phyloP scores from a whole-genome alignment of 2,888 invertebrate genomes.

The Andrena minutula region DNA sequence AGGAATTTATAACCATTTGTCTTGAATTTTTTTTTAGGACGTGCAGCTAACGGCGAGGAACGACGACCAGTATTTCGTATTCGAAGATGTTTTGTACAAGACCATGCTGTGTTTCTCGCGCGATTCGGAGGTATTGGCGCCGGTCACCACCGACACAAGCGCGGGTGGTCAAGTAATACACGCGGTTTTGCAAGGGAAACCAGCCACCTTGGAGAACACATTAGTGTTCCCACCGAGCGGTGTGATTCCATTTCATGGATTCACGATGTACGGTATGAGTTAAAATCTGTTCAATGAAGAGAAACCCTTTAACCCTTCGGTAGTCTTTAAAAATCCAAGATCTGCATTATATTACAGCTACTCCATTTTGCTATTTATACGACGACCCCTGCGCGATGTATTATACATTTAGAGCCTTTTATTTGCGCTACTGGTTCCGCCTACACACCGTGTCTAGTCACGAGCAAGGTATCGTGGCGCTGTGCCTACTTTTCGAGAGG shows the following conservation, averaged over 20 bases:
- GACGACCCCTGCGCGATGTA: constrained; percentile 95
- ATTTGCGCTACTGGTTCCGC: constrained; percentile 95
- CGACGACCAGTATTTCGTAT: constrained; percentile 99
- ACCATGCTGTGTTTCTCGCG: constrained; percentile 96
- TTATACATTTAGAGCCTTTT: constrained; percentile 96
- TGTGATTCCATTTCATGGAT: constrained; percentile 98
- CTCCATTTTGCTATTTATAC: constrained; percentile 97
- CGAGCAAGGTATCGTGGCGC: constrained; percentile 95
- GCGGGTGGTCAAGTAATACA: constrained; percentile 88
- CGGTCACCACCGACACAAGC: constrained; percentile 87
- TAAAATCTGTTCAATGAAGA: not conserved
- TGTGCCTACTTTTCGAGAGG: constrained; percentile 95
- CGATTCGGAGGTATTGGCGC: constrained; percentile 92
- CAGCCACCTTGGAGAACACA: constrained; percentile 88
- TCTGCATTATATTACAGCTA: constrained; percentile 90
- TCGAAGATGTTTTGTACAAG: constrained; percentile 98
- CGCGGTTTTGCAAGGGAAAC: constrained; percentile 91
- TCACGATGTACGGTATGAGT: constrained; percentile 97
- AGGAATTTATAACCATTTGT: not conserved
- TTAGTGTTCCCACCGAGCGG: constrained; percentile 97
- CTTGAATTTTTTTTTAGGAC: constrained; percentile 86
- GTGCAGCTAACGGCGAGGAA: constrained; percentile 98
- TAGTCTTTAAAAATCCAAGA: not conserved
- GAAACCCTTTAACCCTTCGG: not conserved
- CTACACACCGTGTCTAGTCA: constrained; percentile 97